Percentiles rank a stretch among this genome's conserved stretches.
phyloP scores from a whole-genome alignment of 2,113 vertebrate species.

The Phrynosoma platyrhinos region DNA sequence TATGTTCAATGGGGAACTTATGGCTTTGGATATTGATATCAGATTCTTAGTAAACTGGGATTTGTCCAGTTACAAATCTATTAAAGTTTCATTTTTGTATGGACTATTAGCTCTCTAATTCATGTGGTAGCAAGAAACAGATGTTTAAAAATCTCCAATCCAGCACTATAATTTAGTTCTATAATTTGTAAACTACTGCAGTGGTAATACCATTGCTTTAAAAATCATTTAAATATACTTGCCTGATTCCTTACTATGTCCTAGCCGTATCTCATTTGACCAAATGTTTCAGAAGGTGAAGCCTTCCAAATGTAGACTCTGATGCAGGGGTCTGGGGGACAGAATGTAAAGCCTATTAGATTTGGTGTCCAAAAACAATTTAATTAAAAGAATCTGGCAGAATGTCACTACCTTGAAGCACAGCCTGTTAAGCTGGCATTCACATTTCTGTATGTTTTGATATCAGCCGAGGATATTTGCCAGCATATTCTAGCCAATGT shows the following conservation, averaged over 20 bases:
- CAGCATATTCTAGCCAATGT: neutral
- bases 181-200: slow-evolving; percentile 6
- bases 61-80: slow-evolving; percentile 12
- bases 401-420: slow-evolving; percentile 15
- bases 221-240: slow-evolving; percentile 29
- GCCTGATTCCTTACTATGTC: slow-evolving; percentile 31
- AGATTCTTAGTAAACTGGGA: neutral
- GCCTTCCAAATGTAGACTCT: slow-evolving; percentile 2
- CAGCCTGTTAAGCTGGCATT: neutral
- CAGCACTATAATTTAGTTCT: neutral
- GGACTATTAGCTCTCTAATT: rapidly evolving
- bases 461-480: slow-evolving; percentile 20
- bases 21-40: neutral
- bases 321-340: neutral
- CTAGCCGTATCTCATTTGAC: slow-evolving; percentile 26
- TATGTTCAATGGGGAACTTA: neutral
- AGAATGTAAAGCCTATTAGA: slow-evolving; percentile 22
- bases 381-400: slow-evolving; percentile 33
- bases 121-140: slow-evolving; percentile 5
- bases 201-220: slow-evolving; percentile 19
- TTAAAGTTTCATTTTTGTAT: slow-evolving; percentile 21
- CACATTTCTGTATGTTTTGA: neutral
- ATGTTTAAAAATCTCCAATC: slow-evolving; percentile 24
- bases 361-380: slow-evolving; percentile 37
- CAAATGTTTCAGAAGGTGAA: slow-evolving; percentile 27